Base-by-base conservation (phyloP, 2,113 vertebrate species). In the Abramis brama region DNA sequence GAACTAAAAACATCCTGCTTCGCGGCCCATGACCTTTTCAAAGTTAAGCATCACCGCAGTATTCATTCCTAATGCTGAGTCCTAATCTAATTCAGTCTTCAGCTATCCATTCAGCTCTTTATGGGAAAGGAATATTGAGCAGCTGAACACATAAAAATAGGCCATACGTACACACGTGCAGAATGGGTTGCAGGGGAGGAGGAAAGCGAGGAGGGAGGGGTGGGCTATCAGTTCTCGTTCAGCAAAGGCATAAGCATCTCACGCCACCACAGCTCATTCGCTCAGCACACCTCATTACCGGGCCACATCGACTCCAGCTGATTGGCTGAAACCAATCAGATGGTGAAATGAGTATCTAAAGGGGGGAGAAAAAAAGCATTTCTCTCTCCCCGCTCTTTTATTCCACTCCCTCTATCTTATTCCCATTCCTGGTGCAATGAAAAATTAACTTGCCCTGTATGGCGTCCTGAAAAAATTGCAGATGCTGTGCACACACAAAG, bases 301-400 rank as follows among this genome's bases (percentile, higher is more conserved):
- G 91, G 92, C 91, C 90, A 93, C 93, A 93, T 90, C 90, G 92
- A 92, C 92, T 91, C 89, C 66, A 90, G 84, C 91, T 92, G 93
- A 94, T 94, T 94, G 93, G 86, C 93, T 92, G 91, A 91, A 87
- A 94, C 89, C 87, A 93, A 94, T 93, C 91, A 92, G 92, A 93
- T 90, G 90, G 91, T 88, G 90, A 94, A 95, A 94, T 92, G 90
- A 93, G 92, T 27, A 82, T 82, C 79, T 33, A 33, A 82, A 92
- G 90, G 47, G 45, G 21, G 19, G 6, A 5, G 8, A 23, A 79
- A 73, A 64, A 71, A 50, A 25, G 5, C 45, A 62, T 59, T 50
- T 62, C 64, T 62, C 59, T 60, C 77, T 77, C 57, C 70, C 50
- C 57, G 50, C 64, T 52, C 82, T 76, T 87, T 91, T 21, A 33